Percentiles rank a stretch among this genome's conserved stretches.
Conservation (phyloP, 2,113 vertebrate species). For the Limanda limanda region DNA sequence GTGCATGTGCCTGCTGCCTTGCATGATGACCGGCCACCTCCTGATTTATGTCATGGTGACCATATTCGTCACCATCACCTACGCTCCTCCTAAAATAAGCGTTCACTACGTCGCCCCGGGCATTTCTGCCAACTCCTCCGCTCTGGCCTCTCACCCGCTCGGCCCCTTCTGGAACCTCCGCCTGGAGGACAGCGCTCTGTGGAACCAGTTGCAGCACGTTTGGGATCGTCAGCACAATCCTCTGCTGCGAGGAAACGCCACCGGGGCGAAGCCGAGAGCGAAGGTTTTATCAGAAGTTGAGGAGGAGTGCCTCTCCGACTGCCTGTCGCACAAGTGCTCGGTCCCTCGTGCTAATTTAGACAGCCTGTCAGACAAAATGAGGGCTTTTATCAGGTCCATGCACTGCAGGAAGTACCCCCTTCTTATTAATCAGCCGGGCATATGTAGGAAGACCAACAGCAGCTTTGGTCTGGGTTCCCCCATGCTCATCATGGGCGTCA, state of each 20-base stretch:
- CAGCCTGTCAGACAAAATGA: constrained; percentile 78
- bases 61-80: constrained; percentile 82
- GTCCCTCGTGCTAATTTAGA: constrained; percentile 59
- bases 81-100: constrained; percentile 73
- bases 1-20: constrained; percentile 84
- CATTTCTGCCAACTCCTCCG: constrained; percentile 63
- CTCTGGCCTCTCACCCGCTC: constrained; percentile 71
- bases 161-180: constrained; percentile 83
- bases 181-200: constrained; percentile 76
- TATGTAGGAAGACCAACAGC: constrained; percentile 59
- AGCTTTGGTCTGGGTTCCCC: constrained; percentile 44
- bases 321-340: constrained; percentile 47
- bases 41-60: constrained; percentile 81
- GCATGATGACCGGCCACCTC: constrained; percentile 84
- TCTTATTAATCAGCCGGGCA: constrained; percentile 77
- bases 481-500: constrained; percentile 82
- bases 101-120: constrained; percentile 80
- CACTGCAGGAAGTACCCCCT: constrained; percentile 80
- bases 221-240: constrained; percentile 82
- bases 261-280: constrained; percentile 10
- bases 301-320: constrained; percentile 47
- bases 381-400: constrained; percentile 82
- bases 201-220: constrained; percentile 82
- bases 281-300: constrained; percentile 9
- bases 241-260: constrained; percentile 70